Evolutionary conservation across 92 coral and sea anemone species (phyloP).

Genomic region (Porites evermanni): DNA sequence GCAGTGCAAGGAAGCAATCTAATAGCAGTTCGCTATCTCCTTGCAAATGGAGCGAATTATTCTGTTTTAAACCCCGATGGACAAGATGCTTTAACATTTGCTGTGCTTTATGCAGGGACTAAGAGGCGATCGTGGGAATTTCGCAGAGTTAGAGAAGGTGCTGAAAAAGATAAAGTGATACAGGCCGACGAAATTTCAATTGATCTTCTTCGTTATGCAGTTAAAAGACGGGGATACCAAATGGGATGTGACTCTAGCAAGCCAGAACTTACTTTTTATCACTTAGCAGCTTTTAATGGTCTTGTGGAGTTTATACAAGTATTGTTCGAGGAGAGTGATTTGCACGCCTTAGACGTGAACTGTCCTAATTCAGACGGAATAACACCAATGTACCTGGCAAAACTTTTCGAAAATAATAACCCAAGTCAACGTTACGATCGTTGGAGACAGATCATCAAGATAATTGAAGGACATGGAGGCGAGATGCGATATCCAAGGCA

Average conservation of each 20-base stretch:
- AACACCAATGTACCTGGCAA: conserved; percentile 72
- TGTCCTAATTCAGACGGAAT: conserved; percentile 55
- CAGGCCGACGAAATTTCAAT: conserved; percentile 34
- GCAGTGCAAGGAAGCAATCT: conserved; percentile 13
- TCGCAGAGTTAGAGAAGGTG: neutral
- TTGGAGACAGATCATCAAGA: conserved; percentile 29
- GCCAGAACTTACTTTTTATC: conserved; percentile 43
- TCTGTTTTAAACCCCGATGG: conserved; percentile 18
- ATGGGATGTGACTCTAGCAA: conserved; percentile 36
- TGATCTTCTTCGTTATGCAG: conserved; percentile 33
- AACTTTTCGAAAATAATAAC: conserved; percentile 12
- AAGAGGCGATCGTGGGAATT: neutral
- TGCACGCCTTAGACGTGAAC: conserved; percentile 37
- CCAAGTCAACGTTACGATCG: conserved; percentile 11
- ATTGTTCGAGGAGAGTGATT: conserved; percentile 1
- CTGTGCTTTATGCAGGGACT: conserved; percentile 35
- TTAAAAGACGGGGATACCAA: neutral
- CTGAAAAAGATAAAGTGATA: neutral
- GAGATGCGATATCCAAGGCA: conserved; percentile 45
- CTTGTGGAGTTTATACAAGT: conserved; percentile 32
- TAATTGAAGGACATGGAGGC: conserved; percentile 49
- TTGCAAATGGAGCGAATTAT: conserved; percentile 33
- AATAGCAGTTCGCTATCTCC: conserved; percentile 13
- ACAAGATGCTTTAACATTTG: conserved; percentile 5
- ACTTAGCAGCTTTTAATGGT: conserved; percentile 74